Base-by-base conservation (phyloP, 2,888 invertebrate genomes). In the Synanthedon tipuliformis region DNA sequence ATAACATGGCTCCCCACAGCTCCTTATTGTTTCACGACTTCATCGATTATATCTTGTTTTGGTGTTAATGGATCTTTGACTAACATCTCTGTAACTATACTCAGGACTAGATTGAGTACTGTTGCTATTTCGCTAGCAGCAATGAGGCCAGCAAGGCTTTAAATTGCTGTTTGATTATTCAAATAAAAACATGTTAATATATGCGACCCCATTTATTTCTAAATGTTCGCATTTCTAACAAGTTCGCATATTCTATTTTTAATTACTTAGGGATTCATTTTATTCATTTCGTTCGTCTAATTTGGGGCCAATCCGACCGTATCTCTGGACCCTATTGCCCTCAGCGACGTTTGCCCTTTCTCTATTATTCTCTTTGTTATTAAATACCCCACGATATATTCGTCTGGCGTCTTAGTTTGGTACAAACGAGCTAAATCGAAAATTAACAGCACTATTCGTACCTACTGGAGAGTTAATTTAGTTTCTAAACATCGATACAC, bases 41-140 rank as follows among this genome's bases (percentile, higher is more conserved):
- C 65, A 65, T 69, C 69, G 78, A 80, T 81, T 75, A 75, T 75
- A 74, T 75, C 79, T 75, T 71, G 69, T 75, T 73, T 71, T 64
- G 61, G 71, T 67, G 71, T 73, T 82, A 81, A 80, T 78, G 74
- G 75, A 69, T 70, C 65, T 75, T 76, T 75, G 75, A 76, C 72
- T 69, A 66, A 59, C 50, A 53, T 56, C 61, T 63, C 64, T 66
- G 71, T 65, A 61, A 58, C 58, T 63, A 66, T 73, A 76, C 75
- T 75, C 69, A 65, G 52, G 53, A 53, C 53, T 41, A 3, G 56
- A 55, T 54, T 48, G 40, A 34, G 41, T 50, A n/a, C n/a, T 50
- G 50, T 50, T 34, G 41, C 15, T 45, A 12, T 12, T 27, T 27
- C 27, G 8, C 27, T 27, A 27, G 8, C 8, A 27, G n/a, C n/a